phyloP scores from a whole-genome alignment of 1,140 invertebrate species.

The Colletes gigas region DNA sequence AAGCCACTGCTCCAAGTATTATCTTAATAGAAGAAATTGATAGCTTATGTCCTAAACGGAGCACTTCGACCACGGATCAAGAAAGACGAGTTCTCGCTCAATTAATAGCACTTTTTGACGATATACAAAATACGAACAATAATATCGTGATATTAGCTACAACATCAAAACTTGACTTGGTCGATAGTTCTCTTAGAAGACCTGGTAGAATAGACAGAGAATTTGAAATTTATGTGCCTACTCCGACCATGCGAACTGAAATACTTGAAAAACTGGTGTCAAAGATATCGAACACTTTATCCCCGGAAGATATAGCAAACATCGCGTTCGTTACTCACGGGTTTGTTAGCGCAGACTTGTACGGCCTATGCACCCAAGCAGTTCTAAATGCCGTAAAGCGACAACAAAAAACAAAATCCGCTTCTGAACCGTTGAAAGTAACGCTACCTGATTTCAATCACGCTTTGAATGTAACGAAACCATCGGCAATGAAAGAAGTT shows the following conservation, averaged over 20 bases:
- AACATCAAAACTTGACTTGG: constrained; percentile 85
- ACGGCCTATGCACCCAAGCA: constrained; percentile 88
- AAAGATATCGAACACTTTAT: constrained; percentile 82
- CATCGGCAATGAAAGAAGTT: constrained; percentile 95
- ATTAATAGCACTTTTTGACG: constrained; percentile 87
- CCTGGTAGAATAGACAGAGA: constrained; percentile 92
- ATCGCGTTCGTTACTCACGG: constrained; percentile 90
- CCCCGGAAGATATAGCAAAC: constrained; percentile 81
- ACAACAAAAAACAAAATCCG: constrained; percentile 56
- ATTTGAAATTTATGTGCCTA: constrained; percentile 92
- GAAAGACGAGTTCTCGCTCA: constrained; percentile 88
- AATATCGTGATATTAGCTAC: constrained; percentile 88
- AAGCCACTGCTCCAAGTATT: constrained; percentile 85
- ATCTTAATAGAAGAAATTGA: constrained; percentile 91
- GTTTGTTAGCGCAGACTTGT: constrained; percentile 93
- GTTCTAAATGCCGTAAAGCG: constrained; percentile 82
- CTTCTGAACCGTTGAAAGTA: constrained; percentile 47
- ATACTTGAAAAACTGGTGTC: constrained; percentile 86
- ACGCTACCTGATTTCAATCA: constrained; percentile 82
- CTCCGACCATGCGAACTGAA: constrained; percentile 84
- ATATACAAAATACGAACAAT: constrained; percentile 81
- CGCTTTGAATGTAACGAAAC: constrained; percentile 88
- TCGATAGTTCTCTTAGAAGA: constrained; percentile 88
- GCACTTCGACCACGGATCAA: constrained; percentile 84
- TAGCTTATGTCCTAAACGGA: constrained; percentile 86